Evolutionary conservation across 2,888 invertebrate genomes (phyloP).

Genomic region (Tortrix viridana): DNA sequence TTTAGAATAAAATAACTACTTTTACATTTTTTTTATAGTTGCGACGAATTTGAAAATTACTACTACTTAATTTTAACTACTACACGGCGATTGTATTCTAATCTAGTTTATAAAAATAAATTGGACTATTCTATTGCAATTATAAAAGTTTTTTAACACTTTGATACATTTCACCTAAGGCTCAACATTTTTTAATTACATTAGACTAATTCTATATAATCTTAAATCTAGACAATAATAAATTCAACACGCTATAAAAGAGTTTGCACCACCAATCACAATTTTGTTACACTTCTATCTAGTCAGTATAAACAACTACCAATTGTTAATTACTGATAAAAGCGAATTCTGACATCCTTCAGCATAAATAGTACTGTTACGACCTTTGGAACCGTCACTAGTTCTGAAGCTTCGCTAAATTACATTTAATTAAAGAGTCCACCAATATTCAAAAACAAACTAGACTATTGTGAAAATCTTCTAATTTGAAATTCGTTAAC

Average conservation of each 20-base stretch:
- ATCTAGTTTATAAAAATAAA: slow-evolving; percentile 57
- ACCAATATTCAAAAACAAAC: slow-evolving; percentile 60
- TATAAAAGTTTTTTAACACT: slow-evolving; percentile 31
- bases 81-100: slow-evolving; percentile 56
- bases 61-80: slow-evolving; percentile 69
- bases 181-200: slow-evolving; percentile 60
- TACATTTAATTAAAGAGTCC: slow-evolving; percentile 71
- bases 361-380: slow-evolving; percentile 17
- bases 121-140: slow-evolving; percentile 57
- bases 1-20: slow-evolving; percentile 54
- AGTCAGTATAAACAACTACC: slow-evolving; percentile 39
- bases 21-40: slow-evolving; percentile 49
- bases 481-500: slow-evolving; percentile 64
- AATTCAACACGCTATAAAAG: slow-evolving; percentile 64
- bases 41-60: slow-evolving; percentile 64
- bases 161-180: slow-evolving; percentile 62
- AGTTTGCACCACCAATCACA: slow-evolving; percentile 83
- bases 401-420: slow-evolving; percentile 69
- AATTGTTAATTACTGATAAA: slow-evolving; percentile 32
- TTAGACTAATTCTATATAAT: slow-evolving; percentile 57
- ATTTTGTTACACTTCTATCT: slow-evolving; percentile 67
- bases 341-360: slow-evolving; percentile 37
- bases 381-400: slow-evolving; percentile 41
- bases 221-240: slow-evolving; percentile 72
- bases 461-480: slow-evolving; percentile 66